Percentiles rank a stretch among this genome's conserved stretches.
These are phyloP conservation scores for Lottia gigantea DNA, from an alignment of 2,888 invertebrate genomes.

Conservation along the genomic window DNA sequence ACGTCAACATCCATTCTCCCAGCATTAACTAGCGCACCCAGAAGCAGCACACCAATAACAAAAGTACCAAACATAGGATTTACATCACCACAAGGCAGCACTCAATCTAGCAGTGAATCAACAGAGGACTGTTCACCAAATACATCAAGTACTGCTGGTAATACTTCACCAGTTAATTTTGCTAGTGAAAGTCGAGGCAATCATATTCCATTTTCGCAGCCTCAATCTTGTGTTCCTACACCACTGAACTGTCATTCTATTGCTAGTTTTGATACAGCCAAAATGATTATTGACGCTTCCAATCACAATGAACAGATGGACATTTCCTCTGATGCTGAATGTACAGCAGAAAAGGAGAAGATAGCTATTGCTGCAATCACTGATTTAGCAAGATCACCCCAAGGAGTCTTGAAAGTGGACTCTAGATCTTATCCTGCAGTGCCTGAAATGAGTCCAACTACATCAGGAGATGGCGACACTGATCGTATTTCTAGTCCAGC, in stretches of 20 bases:
- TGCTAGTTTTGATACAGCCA: conserved; percentile 1
- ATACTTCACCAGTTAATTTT: background rate
- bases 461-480: conserved; percentile 16
- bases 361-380: conserved; percentile 16
- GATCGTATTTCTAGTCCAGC: conserved; percentile 34
- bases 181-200: conserved; percentile 1
- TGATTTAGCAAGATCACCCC: conserved; percentile 8
- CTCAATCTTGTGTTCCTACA: background rate
- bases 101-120: background rate
- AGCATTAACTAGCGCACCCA: background rate
- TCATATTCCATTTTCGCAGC: conserved; percentile 8
- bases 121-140: conserved; percentile 1
- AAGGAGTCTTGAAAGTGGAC: conserved; percentile 16
- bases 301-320: conserved; percentile 19
- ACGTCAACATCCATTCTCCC: conserved; percentile 10
- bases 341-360: conserved; percentile 15
- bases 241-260: background rate
- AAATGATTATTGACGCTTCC: conserved; percentile 23
- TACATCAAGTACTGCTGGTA: background rate
- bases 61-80: background rate
- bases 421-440: conserved; percentile 11
- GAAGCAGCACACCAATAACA: conserved; percentile 3
- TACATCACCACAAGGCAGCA: background rate
- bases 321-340: conserved; percentile 3
- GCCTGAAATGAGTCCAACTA: conserved; percentile 20